phyloP scores from a whole-genome alignment of 2,888 invertebrate species.

The Synanthedon myopaeformis region DNA sequence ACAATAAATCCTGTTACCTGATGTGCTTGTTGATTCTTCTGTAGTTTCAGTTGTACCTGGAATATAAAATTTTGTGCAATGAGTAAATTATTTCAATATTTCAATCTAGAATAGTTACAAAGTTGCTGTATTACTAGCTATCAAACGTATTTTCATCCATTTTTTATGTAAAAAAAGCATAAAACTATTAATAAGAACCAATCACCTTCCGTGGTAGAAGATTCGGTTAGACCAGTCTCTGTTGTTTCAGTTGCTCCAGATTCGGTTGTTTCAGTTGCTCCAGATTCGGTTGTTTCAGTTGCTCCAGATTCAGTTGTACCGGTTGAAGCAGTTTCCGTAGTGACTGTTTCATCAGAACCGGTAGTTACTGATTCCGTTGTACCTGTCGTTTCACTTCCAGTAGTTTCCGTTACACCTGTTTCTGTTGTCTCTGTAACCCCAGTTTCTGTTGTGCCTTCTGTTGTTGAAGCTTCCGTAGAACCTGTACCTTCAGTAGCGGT shows the following conservation, averaged over 20 bases:
- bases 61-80: no score
- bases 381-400: conserved; percentile 7
- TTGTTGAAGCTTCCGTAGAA: conserved; percentile 1
- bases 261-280: conserved; percentile 4
- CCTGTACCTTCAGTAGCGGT: conserved; percentile 5
- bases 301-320: conserved; percentile 3
- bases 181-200: no score
- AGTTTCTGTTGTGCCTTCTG: conserved; percentile 1
- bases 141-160: no score
- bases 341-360: neutral
- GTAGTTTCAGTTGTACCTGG: no score
- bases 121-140: neutral
- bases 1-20: no score
- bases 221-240: conserved; percentile 7
- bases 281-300: conserved; percentile 1
- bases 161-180: no score
- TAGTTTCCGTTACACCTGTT: conserved; percentile 2
- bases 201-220: conserved; percentile 7
- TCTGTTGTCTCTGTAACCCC: neutral
- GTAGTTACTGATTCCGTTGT: conserved; percentile 2
- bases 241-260: conserved; percentile 1
- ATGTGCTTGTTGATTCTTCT: no score
- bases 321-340: conserved; percentile 1
- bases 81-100: neutral
- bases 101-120: neutral